Conservation (phyloP, 2,888 invertebrate genomes). For the Drosophila merina region DNA sequence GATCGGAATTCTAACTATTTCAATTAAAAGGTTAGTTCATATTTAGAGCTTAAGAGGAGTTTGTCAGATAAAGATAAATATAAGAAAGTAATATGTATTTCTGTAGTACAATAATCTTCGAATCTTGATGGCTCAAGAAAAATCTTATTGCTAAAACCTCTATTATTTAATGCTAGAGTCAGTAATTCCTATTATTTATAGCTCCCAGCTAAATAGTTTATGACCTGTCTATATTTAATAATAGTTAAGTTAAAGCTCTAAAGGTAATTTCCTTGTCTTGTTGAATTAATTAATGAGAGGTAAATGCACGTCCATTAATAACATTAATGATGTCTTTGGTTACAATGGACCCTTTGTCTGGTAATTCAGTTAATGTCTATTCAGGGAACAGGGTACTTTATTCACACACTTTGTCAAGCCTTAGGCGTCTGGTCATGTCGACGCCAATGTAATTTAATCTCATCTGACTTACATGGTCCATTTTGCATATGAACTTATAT, state of each 20-base stretch:
- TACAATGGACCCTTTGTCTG: constrained; percentile 8
- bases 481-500: constrained; percentile 46
- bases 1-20: too few relatives aligned
- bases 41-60: too few relatives aligned
- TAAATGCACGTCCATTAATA: constrained; percentile 42
- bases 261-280: constrained; percentile 18
- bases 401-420: constrained; percentile 16
- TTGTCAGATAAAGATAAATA: too few relatives aligned
- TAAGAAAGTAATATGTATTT: too few relatives aligned
- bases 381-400: constrained; percentile 9
- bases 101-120: too few relatives aligned
- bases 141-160: neutral
- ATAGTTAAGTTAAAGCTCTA: constrained; percentile 19
- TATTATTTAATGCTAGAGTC: neutral
- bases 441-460: constrained; percentile 54
- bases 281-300: constrained; percentile 34
- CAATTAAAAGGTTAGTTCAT: too few relatives aligned
- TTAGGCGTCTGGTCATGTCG: constrained; percentile 12
- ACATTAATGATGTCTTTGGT: constrained; percentile 36
- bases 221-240: constrained; percentile 21
- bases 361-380: constrained; percentile 3
- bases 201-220: constrained; percentile 12
- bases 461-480: constrained; percentile 30
- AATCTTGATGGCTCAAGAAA: too few relatives aligned
- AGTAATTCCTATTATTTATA: constrained; percentile 8